Evolutionary conservation across 2,113 vertebrate genomes (phyloP), one percentile per base, ranked within the genome.

Genomic region (Gobio gobio): DNA sequence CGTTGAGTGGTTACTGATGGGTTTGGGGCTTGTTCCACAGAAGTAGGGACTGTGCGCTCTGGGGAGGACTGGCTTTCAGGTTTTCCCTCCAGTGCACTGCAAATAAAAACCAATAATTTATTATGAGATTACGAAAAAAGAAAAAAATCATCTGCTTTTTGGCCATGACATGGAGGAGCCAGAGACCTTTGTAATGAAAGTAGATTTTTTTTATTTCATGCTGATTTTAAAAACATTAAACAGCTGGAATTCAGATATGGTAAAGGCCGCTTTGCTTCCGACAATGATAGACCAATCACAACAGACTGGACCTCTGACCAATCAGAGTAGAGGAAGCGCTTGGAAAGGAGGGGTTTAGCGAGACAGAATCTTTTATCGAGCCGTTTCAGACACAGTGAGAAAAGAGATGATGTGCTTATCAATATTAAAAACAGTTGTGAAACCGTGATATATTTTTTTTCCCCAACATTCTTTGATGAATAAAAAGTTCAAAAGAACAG

Each of bases 31-130:
- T 93, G 92, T 87, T 94, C 93, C 84, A 86, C 85, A 26, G 92
- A 49, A 74, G 88, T 87, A 4, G 92, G 78, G 76, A 33, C 90
- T 81, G 87, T 87, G 59, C 72, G 45, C 86, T 94, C 91, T 1
- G 89, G 86, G 83, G 94, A 91, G 90, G 89, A 77, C 72, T 88
- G 92, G 59, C 89, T 92, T 88, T 94, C 94, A 90, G 94, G 91
- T 87, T 95, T 94, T 87, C 88, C 92, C 91, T 95, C 94, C 86
- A 89, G 75, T 66, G 94, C 88, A 83, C 95, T 95, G 90, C 88
- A 92, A 91, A 91, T 80, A 92, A 88, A 56, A 73, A 87, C 72
- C 83, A 87, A 66, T 90, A 68, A 22, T 76, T 79, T 58, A 75
- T 49, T 49, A 63, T 18, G 14, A 47, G 20, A 49, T 61, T 49